Evolutionary conservation across 1,140 invertebrate species (phyloP).

Genomic region (Protaetia brevitarsis): DNA sequence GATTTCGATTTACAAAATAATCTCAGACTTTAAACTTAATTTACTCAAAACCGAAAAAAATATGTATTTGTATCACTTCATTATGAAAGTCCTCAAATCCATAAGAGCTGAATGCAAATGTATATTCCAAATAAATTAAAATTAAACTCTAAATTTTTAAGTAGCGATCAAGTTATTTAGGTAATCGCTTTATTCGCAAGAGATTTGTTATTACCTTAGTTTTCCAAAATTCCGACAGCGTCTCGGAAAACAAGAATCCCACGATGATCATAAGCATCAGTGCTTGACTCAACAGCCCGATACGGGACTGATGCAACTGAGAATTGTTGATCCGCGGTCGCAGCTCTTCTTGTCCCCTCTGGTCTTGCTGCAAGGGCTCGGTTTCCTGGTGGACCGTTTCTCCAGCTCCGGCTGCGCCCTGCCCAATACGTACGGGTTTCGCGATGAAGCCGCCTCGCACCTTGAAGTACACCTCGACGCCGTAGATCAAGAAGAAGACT

Average conservation of each 20-base stretch:
- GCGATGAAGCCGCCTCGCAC: slow-evolving; percentile 52
- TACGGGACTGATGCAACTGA: slow-evolving; percentile 86
- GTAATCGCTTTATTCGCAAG: no score
- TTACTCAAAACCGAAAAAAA: no score
- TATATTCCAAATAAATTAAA: no score
- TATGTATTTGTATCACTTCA: no score
- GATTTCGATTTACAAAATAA: no score
- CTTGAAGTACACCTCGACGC: slow-evolving; percentile 93
- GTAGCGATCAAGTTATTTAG: no score
- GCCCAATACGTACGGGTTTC: slow-evolving; percentile 40
- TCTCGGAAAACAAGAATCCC: slow-evolving; percentile 85
- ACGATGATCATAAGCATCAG: slow-evolving; percentile 81
- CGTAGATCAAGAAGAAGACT: slow-evolving; percentile 91
- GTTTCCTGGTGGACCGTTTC: slow-evolving; percentile 33
- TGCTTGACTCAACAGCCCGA: slow-evolving; percentile 85
- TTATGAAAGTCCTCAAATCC: not conserved
- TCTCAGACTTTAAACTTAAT: no score
- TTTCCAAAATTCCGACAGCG: slow-evolving; percentile 88
- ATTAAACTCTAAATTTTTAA: no score
- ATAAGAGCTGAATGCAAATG: not conserved
- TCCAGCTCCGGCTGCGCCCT: not conserved
- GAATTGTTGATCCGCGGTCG: slow-evolving; percentile 70
- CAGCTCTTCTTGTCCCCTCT: slow-evolving; percentile 36
- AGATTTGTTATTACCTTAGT: no score
- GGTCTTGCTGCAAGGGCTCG: slow-evolving; percentile 40